Evolutionary conservation across 2,113 vertebrate genomes (phyloP), one percentile per base, ranked within the genome.

Genomic region (human): DNA sequence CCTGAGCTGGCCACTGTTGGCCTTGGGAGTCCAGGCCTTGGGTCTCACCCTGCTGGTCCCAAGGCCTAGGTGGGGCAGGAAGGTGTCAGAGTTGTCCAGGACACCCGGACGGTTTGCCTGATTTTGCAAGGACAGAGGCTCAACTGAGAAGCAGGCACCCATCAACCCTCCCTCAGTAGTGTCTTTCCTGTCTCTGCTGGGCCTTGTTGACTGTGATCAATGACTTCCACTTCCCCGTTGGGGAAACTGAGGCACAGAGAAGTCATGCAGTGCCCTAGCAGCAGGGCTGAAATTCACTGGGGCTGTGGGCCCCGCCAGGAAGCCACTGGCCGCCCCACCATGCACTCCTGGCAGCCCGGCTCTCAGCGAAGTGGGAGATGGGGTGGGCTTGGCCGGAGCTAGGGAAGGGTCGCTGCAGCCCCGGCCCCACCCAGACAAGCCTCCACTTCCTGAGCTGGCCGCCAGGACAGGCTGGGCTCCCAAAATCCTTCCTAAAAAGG

Each of bases 401-500:
- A 40, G 70, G 82, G 86, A 97, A 98, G 94, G 82, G 94, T 87
- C 89, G 3, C 85, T 0, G 2, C 5, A 43, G 64, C 30, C 79
- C 59, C 0, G 0, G 25, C 23, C 66, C 38, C 4, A 6, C 66
- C 59, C 0, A 1, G 59, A 89, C 2, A 1, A 86, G 85, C 70
- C 43, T 97, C 96, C 61, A 90, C 96, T 98, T 98, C 96, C 97
- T 96, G 81, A 94, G 84, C 50, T 7, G 8, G 83, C 38, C 1
- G 92, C 94, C 55, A 93, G 96, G 83, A 87, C 93, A 23, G 93
- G 83, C 88, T 4, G 27, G 59, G 83, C 80, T 96, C 90, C 92
- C 45, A 90, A 98, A 98, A 93, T 27, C 94, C 93, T 96, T 96
- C 95, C 95, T 98, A 96, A 98, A 97, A 92, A 98, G 97, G 97